Base-by-base conservation (phyloP, 2,113 vertebrate genomes). In the Salvator merianae region DNA sequence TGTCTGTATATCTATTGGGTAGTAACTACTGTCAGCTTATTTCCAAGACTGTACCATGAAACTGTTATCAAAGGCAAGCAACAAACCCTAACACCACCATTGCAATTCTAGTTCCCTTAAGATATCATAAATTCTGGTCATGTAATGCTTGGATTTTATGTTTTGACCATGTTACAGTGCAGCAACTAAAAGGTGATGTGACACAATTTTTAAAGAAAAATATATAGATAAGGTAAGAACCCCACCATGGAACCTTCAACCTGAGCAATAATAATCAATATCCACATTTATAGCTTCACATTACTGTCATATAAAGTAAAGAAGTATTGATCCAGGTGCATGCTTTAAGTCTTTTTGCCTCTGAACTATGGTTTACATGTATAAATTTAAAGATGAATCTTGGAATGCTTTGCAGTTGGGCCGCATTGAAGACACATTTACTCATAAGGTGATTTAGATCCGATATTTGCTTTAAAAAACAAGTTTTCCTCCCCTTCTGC, bases 371-470 rank as follows among this genome's bases (percentile, higher is more conserved):
- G 38, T 53, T 81, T 71, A 81, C 34, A n/a, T 18, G 43, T 79
- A 79, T 68, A 43, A 7, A 36, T 81, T 59, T 81, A 32, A 81
- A 81, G 55, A 81, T 53, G 12, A 71, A 81, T 81, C 79, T 71
- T 22, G 50, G 34, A 84, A 59, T 55, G 1, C 34, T 38, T 66
- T 0, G 24, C 24, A 65, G 36, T 53, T 0, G 8, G 30, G 47
- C 84, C n/a, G 50, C 16, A 53, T 2, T n/a, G n/a, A n/a, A n/a
- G n/a, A n/a, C n/a, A n/a, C n/a, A n/a, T n/a, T n/a, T 53, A 53
- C 4, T 53, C 50, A 53, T 53, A 14, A n/a, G 50, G 2, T 53
- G 50, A 14, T 53, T 53, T 53, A 53, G 50, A 9, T 53, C 50
- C 50, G 10, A 9, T 53, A 53, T 53, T 9, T 53, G 16, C 16